Evolutionary conservation across 2,888 invertebrate species (phyloP).

Genomic region (Chrysolina americana): DNA sequence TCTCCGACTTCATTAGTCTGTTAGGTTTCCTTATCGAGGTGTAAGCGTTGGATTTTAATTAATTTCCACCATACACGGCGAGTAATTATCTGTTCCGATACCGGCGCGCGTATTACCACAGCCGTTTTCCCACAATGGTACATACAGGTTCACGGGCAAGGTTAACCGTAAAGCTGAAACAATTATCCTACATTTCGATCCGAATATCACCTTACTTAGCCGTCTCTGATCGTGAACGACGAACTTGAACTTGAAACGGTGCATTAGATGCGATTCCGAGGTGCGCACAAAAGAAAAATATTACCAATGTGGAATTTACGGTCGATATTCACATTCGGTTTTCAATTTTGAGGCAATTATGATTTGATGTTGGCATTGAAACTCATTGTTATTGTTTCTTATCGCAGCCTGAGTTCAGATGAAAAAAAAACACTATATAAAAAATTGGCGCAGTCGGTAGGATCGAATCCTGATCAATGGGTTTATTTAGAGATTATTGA

Average conservation of each 20-base stretch:
- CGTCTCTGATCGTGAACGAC: constrained; percentile 2
- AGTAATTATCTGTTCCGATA: constrained; percentile 24
- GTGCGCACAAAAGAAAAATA: not conserved
- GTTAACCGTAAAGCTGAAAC: constrained; percentile 27
- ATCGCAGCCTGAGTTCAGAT: too few species aligned
- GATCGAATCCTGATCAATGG: too few species aligned
- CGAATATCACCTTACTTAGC: constrained; percentile 14
- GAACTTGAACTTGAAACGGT: constrained; percentile 27
- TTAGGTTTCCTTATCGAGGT: constrained; percentile 28
- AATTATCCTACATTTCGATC: constrained; percentile 30
- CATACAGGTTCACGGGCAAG: constrained; percentile 31
- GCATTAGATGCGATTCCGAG: not conserved
- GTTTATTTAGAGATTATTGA: too few species aligned
- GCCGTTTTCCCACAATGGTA: constrained; percentile 25
- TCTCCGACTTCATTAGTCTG: constrained; percentile 15
- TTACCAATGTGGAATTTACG: not conserved
- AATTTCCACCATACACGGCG: constrained; percentile 22
- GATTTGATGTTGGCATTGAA: too few species aligned
- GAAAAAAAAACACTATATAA: too few species aligned
- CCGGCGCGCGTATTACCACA: constrained; percentile 6
- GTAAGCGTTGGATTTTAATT: constrained; percentile 25
- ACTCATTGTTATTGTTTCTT: too few species aligned
- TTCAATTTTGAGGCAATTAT: too few species aligned
- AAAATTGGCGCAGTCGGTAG: too few species aligned
- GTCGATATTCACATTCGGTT: too few species aligned